Evolutionary conservation across 2,113 vertebrate genomes (phyloP).

Genomic region (Tringa solitaria): DNA sequence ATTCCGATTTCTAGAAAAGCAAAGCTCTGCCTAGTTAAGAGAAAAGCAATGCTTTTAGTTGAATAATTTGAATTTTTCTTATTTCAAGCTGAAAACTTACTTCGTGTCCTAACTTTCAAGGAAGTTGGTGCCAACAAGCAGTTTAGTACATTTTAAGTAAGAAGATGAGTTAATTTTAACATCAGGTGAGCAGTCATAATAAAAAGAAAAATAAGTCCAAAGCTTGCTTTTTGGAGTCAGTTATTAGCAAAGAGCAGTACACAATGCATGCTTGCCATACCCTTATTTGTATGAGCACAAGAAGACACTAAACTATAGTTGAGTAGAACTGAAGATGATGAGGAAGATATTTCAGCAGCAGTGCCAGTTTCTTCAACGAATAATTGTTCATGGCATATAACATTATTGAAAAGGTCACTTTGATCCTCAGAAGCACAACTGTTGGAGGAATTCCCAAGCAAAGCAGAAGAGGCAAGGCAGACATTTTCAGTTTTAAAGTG

Average conservation of each 20-base stretch:
- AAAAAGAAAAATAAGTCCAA: background rate
- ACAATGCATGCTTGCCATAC: constrained; percentile 72
- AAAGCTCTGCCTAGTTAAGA: background rate
- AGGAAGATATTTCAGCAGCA: constrained; percentile 52
- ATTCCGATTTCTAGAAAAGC: background rate
- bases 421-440: constrained; percentile 75
- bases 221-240: constrained; percentile 24
- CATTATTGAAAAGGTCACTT: constrained; percentile 66
- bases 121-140: background rate
- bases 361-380: constrained; percentile 66
- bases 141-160: constrained; percentile 24
- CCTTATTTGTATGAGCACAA: constrained; percentile 73
- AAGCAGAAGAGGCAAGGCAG: constrained; percentile 62
- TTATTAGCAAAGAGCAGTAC: constrained; percentile 43
- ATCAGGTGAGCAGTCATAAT: background rate
- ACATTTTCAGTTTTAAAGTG: constrained; percentile 63
- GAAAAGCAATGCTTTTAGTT: background rate
- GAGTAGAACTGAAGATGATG: constrained; percentile 68
- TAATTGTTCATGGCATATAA: constrained; percentile 56
- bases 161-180: constrained; percentile 27
- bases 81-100: background rate
- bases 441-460: constrained; percentile 63
- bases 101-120: background rate
- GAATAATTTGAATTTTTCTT: background rate
- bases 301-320: constrained; percentile 69